Evolutionary conservation across 2,797 vertebrate species (phyloP).

Genomic region (Cyprinodon diabolis): DNA sequence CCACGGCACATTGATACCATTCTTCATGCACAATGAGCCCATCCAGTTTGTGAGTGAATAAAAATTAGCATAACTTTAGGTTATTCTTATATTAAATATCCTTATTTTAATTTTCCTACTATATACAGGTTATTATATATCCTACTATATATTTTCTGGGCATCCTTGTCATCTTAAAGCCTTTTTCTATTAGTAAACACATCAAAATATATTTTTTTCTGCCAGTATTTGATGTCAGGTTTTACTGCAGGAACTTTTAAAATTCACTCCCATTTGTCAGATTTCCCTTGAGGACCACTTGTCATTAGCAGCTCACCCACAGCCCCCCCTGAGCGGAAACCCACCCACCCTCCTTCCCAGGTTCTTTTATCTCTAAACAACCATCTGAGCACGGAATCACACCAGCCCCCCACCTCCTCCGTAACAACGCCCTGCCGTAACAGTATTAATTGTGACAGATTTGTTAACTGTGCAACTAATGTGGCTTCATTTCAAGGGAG

Average conservation of each 20-base stretch:
- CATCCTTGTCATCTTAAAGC: too few relatives aligned
- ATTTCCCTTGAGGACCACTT: slow-evolving; percentile 46
- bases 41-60: too few relatives aligned
- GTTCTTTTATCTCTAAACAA: slow-evolving; percentile 15
- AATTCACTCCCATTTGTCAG: slow-evolving; percentile 49
- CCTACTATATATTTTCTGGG: too few relatives aligned
- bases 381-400: neutral
- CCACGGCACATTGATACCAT: too few relatives aligned
- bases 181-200: slow-evolving; percentile 26
- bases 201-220: slow-evolving; percentile 24
- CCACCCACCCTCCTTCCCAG: neutral
- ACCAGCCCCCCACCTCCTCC: neutral
- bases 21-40: too few relatives aligned
- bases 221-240: slow-evolving; percentile 21
- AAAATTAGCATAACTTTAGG: too few relatives aligned
- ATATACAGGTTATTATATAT: too few relatives aligned
- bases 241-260: slow-evolving; percentile 35
- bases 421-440: slow-evolving; percentile 12
- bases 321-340: slow-evolving; percentile 37
- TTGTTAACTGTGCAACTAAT: slow-evolving; percentile 45
- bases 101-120: too few relatives aligned
- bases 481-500: slow-evolving; percentile 44
- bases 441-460: slow-evolving; percentile 49
- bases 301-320: slow-evolving; percentile 27
- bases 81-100: too few relatives aligned